Percentiles rank a stretch among this genome's conserved stretches.
These are phyloP conservation scores for Callinectes sapidus DNA, from an alignment of 2,888 invertebrate species.

Conservation along the genomic window DNA sequence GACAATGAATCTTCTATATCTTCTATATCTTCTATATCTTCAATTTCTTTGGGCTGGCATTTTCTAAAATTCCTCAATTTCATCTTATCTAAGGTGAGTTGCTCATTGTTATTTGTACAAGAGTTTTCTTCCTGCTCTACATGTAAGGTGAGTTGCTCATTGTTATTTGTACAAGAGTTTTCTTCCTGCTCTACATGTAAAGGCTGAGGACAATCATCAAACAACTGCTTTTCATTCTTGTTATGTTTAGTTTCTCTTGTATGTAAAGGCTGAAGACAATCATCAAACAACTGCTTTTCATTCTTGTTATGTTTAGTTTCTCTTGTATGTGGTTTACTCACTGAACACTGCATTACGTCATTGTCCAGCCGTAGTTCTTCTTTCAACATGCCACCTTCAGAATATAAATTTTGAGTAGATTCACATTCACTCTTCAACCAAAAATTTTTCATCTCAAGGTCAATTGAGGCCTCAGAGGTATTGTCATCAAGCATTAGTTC, in stretches of 20 bases:
- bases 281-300: neutral
- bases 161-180: neutral
- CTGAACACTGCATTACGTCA: neutral
- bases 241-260: neutral
- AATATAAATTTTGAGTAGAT: neutral
- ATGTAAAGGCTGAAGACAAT: too few species aligned
- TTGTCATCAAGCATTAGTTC: neutral
- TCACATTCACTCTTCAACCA: neutral
- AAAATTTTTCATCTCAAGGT: neutral
- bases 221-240: neutral
- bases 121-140: neutral
- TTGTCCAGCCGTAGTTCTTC: neutral
- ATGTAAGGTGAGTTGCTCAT: neutral
- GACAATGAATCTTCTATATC: neutral
- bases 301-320: neutral
- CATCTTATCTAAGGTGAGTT: neutral
- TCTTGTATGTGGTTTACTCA: neutral
- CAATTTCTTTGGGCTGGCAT: neutral
- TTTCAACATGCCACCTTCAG: neutral
- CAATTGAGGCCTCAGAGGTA: neutral
- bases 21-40: neutral
- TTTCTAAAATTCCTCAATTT: neutral
- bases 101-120: neutral
- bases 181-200: neutral
- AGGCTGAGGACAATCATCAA: neutral